Evolutionary conservation across 2,888 invertebrate species (phyloP).

Genomic region (Drosophila picticornis): DNA sequence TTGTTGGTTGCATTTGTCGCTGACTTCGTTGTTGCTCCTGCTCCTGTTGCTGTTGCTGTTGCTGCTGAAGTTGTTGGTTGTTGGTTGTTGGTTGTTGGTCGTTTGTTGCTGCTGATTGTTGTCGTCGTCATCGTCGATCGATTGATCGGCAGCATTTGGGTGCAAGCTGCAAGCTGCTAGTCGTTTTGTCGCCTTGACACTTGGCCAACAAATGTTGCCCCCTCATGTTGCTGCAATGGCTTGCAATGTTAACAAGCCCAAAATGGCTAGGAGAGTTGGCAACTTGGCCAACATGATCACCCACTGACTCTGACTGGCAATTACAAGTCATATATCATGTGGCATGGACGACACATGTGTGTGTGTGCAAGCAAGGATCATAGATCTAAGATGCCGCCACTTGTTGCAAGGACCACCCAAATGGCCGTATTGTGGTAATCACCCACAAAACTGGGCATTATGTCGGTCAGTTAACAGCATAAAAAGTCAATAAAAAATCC

Average conservation of each 20-base stretch:
- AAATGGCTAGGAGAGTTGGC: slow-evolving; percentile 30
- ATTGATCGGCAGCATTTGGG: slow-evolving; percentile 54
- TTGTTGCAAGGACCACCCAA: slow-evolving; percentile 67
- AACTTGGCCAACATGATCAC: slow-evolving; percentile 28
- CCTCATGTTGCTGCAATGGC: slow-evolving; percentile 25
- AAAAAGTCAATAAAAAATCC: slow-evolving; percentile 77
- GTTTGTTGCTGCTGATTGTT: slow-evolving; percentile 75
- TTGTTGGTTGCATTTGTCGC: slow-evolving; percentile 71
- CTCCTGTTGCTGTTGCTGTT: slow-evolving; percentile 3
- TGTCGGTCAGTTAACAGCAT: slow-evolving; percentile 81
- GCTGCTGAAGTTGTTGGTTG: slow-evolving; percentile 42
- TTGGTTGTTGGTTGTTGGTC: slow-evolving; percentile 46
- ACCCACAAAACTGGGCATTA: slow-evolving; percentile 80
- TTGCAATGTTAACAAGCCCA: slow-evolving; percentile 49
- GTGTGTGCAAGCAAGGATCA: slow-evolving; percentile 50
- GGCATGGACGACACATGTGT: slow-evolving; percentile 57
- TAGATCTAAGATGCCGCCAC: slow-evolving; percentile 54
- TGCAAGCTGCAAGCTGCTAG: slow-evolving; percentile 42
- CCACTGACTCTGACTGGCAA: slow-evolving; percentile 59
- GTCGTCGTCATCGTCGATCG: slow-evolving; percentile 50
- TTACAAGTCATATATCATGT: slow-evolving; percentile 72
- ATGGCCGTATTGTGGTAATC: slow-evolving; percentile 61
- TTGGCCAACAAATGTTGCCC: slow-evolving; percentile 36
- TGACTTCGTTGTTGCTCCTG: slow-evolving; percentile 37
- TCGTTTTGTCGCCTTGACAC: slow-evolving; percentile 67